These are phyloP conservation scores for Protaetia brevitarsis DNA, from an alignment of 1,140 invertebrate species.

Conservation along the genomic window DNA sequence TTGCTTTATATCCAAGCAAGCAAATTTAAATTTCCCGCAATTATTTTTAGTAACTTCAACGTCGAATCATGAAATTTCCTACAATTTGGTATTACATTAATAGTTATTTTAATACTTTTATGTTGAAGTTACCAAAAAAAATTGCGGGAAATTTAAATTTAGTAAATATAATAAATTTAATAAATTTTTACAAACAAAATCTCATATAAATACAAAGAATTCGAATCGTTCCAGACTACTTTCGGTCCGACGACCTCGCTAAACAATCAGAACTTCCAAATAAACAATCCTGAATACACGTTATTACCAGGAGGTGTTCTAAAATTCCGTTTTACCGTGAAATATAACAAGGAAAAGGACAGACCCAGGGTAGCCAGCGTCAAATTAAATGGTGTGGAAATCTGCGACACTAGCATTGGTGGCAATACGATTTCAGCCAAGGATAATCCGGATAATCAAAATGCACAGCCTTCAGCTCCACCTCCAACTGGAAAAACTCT, in stretches of 20 bases:
- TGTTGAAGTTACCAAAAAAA: too few species aligned
- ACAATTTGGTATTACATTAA: too few species aligned
- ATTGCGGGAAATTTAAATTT: background rate
- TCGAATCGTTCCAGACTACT: constrained; percentile 42
- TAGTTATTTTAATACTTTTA: too few species aligned
- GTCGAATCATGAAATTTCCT: too few species aligned
- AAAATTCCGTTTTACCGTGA: constrained; percentile 41
- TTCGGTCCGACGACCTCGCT: constrained; percentile 43
- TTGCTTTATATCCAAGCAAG: too few species aligned
- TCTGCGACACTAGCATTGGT: constrained; percentile 30
- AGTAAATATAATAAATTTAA: background rate
- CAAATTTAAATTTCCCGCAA: too few species aligned
- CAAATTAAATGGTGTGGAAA: constrained; percentile 39
- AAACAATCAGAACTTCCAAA: constrained; percentile 43
- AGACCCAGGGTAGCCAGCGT: constrained; percentile 36
- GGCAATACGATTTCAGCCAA: background rate
- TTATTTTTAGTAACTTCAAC: too few species aligned
- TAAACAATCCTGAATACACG: constrained; percentile 41
- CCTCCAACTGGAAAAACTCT: background rate
- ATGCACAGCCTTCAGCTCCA: background rate
- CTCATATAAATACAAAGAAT: background rate
- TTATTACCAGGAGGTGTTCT: constrained; percentile 35
- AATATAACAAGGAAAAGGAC: constrained; percentile 37
- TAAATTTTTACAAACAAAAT: background rate
- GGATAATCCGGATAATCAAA: background rate